These are phyloP conservation scores for Augochlora pura DNA, from an alignment of 1,140 invertebrate species.

Conservation along the genomic window DNA sequence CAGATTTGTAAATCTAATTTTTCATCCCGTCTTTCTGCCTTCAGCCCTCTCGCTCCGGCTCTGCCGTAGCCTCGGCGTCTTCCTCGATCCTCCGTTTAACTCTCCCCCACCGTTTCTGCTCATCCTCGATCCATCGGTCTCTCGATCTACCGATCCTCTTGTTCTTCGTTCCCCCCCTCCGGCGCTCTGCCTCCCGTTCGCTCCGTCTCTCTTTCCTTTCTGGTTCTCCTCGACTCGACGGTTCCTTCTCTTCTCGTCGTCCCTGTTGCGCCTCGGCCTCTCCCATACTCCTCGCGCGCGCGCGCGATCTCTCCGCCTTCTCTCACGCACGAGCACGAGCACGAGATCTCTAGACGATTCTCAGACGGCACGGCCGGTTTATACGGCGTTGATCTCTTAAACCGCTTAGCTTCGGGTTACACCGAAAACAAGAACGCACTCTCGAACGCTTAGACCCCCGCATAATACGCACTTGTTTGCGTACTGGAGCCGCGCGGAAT, in stretches of 20 bases:
- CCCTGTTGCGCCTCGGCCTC: conserved; percentile 2
- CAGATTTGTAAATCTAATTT: conserved; percentile 77
- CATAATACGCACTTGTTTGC: conserved; percentile 78
- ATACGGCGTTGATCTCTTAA: conserved; percentile 78
- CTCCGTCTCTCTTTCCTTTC: not conserved
- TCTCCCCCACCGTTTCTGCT: conserved; percentile 1
- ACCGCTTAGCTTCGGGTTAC: conserved; percentile 80
- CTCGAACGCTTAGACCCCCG: conserved; percentile 75
- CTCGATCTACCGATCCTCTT: conserved; percentile 23
- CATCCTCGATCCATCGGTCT: not conserved
- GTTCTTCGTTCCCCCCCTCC: not conserved
- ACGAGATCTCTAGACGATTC: conserved; percentile 75
- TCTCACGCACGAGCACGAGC: conserved; percentile 65
- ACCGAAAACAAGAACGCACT: conserved; percentile 80
- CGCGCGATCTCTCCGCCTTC: conserved; percentile 32
- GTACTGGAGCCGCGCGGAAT: conserved; percentile 63
- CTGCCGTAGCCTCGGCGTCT: conserved; percentile 30
- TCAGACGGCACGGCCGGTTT: conserved; percentile 75
- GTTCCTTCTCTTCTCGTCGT: conserved; percentile 15
- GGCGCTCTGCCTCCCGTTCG: conserved; percentile 10
- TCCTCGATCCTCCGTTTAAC: conserved; percentile 43
- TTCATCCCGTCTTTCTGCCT: conserved; percentile 70
- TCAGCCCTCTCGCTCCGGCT: conserved; percentile 45
- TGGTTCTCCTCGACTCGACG: no score
- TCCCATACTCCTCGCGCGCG: conserved; percentile 2